A percentile compares a stretch with the other conserved stretches of the same genome.
These are phyloP conservation scores for Pseudomyrmex flavicornis DNA, from an alignment of 1,140 invertebrate genomes.

Conservation along the genomic window DNA sequence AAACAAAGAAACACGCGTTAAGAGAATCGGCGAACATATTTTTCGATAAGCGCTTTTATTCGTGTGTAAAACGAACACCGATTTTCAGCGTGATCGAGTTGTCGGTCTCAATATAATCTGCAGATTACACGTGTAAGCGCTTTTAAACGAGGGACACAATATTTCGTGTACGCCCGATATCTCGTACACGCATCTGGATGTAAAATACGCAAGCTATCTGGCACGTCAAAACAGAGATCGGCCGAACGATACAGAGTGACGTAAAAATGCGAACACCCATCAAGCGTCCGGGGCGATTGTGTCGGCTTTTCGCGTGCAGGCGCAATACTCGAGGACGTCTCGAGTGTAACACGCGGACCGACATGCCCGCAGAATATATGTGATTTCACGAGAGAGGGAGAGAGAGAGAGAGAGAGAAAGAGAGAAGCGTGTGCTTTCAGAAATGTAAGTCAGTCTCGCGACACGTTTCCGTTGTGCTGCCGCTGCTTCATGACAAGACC, in stretches of 20 bases:
- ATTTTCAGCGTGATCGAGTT: background rate
- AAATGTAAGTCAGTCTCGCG: constrained; percentile 24
- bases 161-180: constrained; percentile 19
- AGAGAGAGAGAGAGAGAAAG: too few relatives aligned
- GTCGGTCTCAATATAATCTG: constrained; percentile 1
- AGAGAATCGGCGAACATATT: background rate
- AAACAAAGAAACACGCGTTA: background rate
- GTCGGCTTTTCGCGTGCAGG: constrained; percentile 5
- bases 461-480: background rate
- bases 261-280: constrained; percentile 16
- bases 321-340: background rate
- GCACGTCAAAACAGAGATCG: constrained; percentile 3
- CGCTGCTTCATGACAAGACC: constrained; percentile 22
- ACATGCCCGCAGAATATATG: background rate
- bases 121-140: constrained; percentile 1
- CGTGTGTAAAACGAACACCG: background rate
- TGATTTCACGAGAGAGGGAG: background rate
- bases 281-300: background rate
- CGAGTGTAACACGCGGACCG: background rate
- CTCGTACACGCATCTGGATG: constrained; percentile 8
- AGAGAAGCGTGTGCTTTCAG: background rate
- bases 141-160: constrained; percentile 9
- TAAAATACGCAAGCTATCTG: constrained; percentile 15
- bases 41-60: background rate
- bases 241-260: background rate